A percentile compares a stretch with the other conserved stretches of the same genome.
phyloP scores from a whole-genome alignment of 2,888 invertebrate genomes.

The Eilema griseolum region DNA sequence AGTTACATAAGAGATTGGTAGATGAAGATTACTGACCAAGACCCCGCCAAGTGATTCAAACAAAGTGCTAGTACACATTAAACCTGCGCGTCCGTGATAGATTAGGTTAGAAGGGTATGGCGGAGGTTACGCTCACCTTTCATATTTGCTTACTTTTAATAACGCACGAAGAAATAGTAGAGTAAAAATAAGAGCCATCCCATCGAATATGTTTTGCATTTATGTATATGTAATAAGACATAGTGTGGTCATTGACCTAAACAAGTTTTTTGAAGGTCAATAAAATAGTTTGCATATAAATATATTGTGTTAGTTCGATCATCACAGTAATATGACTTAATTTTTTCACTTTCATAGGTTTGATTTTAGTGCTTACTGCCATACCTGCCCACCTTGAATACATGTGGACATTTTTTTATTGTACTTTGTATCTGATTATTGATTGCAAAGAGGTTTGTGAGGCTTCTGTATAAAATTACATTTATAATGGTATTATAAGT shows the following conservation, averaged over 20 bases:
- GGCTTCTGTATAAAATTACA: too few species aligned
- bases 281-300: not conserved
- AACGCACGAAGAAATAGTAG: too few species aligned
- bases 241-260: not conserved
- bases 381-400: not conserved
- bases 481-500: too few species aligned
- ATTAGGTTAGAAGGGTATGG: too few species aligned
- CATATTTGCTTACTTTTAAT: too few species aligned
- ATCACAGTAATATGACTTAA: not conserved
- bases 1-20: not conserved
- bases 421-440: not conserved
- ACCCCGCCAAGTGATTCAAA: too few species aligned
- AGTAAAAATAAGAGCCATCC: not conserved
- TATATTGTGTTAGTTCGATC: not conserved
- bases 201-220: not conserved
- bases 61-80: too few species aligned
- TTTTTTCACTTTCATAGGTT: not conserved
- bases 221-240: not conserved
- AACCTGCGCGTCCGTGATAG: too few species aligned
- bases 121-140: too few species aligned
- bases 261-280: constrained; percentile 4
- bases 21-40: too few species aligned
- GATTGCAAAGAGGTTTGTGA: too few species aligned
- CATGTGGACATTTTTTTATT: not conserved
- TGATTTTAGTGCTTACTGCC: not conserved